A percentile compares a stretch with the other conserved stretches of the same genome.
These are phyloP conservation scores for Propithecus perrieri DNA, from an alignment of 2,797 vertebrate genomes.

Conservation along the genomic window DNA sequence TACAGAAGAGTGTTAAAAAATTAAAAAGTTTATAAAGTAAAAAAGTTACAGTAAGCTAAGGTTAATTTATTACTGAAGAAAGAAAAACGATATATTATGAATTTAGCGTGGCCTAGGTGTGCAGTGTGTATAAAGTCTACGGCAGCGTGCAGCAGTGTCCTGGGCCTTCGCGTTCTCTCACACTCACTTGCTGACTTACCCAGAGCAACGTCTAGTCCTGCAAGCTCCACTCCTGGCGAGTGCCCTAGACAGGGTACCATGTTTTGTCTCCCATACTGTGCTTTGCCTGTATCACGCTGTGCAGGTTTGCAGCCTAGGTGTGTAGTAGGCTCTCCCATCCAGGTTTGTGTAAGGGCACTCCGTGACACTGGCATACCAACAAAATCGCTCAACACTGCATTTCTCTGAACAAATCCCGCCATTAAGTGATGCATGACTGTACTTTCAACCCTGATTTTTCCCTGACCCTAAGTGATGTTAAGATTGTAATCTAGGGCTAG, in stretches of 20 bases:
- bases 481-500: not conserved
- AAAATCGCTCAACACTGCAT: not conserved
- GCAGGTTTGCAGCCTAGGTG: not conserved
- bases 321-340: not conserved
- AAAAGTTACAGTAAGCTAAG: not conserved
- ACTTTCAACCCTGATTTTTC: not conserved
- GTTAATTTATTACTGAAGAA: not conserved
- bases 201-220: not conserved
- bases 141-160: rapidly evolving
- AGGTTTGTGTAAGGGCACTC: not conserved
- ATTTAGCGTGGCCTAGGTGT: not conserved
- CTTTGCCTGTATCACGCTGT: not conserved
- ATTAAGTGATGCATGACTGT: not conserved
- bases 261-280: not conserved
- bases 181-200: not conserved
- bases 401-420: not conserved
- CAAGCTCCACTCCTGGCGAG: not conserved
- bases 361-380: too few relatives aligned
- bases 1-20: not conserved
- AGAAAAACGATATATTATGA: not conserved
- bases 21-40: not conserved
- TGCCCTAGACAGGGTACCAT: too few relatives aligned
- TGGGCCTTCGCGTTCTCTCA: not conserved
- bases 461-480: not conserved
- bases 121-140: not conserved